Base-by-base conservation (phyloP, 2,113 vertebrate genomes). In the Carassius gibelio region DNA sequence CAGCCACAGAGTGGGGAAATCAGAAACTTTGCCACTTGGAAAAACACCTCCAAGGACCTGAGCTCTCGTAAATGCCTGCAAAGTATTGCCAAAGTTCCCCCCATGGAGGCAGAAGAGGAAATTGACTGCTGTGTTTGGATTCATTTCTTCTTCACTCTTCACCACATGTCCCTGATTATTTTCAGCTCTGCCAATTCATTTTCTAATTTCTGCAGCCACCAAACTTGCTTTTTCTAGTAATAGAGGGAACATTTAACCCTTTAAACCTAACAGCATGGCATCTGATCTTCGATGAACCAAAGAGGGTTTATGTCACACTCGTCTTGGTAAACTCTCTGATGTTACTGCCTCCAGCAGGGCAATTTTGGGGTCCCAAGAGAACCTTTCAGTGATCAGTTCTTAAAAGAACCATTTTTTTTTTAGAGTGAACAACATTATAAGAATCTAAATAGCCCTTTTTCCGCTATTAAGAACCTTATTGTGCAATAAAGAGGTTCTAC, bases 51-150 rank as follows among this genome's bases (percentile, higher is more conserved):
- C 26, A 64, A 80, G 77, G 77, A 45, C 77, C 62, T 17, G n/a
- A 80, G 38, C 42, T 21, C 79, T 68, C n/a, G 5, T 48, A 81
- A 81, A 69, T 50, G 62, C 23, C 21, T 55, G 48, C 6, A 3
- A 72, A 64, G n/a, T 10, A 50, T 30, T 68, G 62, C 79, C 61
- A 68, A 34, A 68, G 79, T 34, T 81, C 66, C 81, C 81, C 81
- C 81, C 55, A 34, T 81, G 23, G 79, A 71, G 26, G 6, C 62
- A 72, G 26, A 57, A 23, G 4, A 21, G 81, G 81, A 71, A 82
- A 82, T n/a, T 23, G 64, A 71, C 66, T 82, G 81, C 66, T 82
- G 66, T 21, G 81, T 57, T 82, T 57, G 48, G 81, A 71, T 57
- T 71, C 17, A 23, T 34, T 52, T 82, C 36, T 30, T 38, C 42